These are phyloP conservation scores for Caenorhabditis remanei DNA, from an alignment of 1,140 invertebrate species.

Conservation along the genomic window DNA sequence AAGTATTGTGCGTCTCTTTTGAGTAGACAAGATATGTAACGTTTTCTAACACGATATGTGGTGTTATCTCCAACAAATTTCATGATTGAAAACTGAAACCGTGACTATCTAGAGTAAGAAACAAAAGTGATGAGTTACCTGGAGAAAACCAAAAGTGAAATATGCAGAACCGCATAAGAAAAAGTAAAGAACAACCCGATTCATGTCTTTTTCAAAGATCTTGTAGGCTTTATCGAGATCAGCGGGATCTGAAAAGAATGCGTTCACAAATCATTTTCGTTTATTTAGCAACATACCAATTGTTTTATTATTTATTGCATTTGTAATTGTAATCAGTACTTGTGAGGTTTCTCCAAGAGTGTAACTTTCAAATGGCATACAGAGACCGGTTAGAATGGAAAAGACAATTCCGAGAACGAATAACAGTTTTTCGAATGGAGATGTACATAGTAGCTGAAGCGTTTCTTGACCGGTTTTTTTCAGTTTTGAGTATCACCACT, in stretches of 20 bases:
- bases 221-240: slow-evolving; percentile 62
- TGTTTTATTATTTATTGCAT: slow-evolving; percentile 64
- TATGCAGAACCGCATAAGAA: not conserved
- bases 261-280: not conserved
- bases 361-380: slow-evolving; percentile 68
- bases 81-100: not conserved
- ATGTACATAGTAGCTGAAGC: slow-evolving; percentile 71
- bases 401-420: slow-evolving; percentile 65
- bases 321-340: slow-evolving; percentile 60
- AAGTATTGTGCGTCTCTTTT: slow-evolving; percentile 92
- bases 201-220: slow-evolving; percentile 61
- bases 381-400: slow-evolving; percentile 63
- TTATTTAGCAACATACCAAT: slow-evolving; percentile 10
- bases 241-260: slow-evolving; percentile 64
- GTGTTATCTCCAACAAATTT: slow-evolving; percentile 27
- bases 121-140: not conserved
- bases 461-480: too few relatives aligned
- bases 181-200: not conserved
- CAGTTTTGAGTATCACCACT: too few relatives aligned
- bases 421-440: slow-evolving; percentile 66
- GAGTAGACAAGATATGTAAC: slow-evolving; percentile 80
- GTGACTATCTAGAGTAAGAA: too few relatives aligned
- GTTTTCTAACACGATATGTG: not conserved
- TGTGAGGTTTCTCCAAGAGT: slow-evolving; percentile 67
- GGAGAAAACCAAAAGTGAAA: not conserved